These are phyloP conservation scores for Scortum barcoo DNA, from an alignment of 2,113 vertebrate genomes.

Conservation along the genomic window DNA sequence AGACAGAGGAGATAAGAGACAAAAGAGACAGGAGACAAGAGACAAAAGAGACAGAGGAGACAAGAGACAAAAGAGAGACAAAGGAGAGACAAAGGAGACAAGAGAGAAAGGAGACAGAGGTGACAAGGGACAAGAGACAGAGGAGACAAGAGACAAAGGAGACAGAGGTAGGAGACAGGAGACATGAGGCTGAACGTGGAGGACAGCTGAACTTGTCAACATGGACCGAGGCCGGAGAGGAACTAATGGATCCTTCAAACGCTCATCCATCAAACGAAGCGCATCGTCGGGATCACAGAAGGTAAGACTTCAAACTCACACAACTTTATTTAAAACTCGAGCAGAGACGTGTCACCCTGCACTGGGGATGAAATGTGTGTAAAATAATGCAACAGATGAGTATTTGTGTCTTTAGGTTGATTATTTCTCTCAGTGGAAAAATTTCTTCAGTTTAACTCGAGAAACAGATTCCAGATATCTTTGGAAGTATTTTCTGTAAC, in stretches of 20 bases:
- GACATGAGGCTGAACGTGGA: neutral
- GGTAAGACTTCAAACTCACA: conserved; percentile 83
- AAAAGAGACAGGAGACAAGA: neutral
- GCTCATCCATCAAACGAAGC: conserved; percentile 81
- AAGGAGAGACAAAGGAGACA: neutral
- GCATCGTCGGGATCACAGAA: conserved; percentile 88
- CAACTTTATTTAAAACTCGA: neutral
- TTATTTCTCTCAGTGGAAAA: too few relatives aligned
- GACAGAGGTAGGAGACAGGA: neutral
- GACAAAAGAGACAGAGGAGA: neutral
- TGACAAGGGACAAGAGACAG: neutral
- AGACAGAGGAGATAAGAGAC: neutral
- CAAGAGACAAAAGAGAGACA: neutral
- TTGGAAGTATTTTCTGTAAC: too few relatives aligned
- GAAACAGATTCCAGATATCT: too few relatives aligned
- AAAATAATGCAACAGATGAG: too few relatives aligned
- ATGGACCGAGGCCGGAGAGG: conserved; percentile 79
- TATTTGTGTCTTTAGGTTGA: too few relatives aligned
- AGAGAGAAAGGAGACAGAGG: neutral
- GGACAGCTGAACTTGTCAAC: conserved; percentile 8
- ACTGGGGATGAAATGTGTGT: too few relatives aligned
- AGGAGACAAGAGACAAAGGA: neutral
- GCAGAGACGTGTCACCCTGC: too few relatives aligned
- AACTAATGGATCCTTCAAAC: conserved; percentile 90
- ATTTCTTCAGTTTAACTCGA: too few relatives aligned